Base-by-base conservation (phyloP, 2,888 invertebrate species). In the Andrena bicolor region DNA sequence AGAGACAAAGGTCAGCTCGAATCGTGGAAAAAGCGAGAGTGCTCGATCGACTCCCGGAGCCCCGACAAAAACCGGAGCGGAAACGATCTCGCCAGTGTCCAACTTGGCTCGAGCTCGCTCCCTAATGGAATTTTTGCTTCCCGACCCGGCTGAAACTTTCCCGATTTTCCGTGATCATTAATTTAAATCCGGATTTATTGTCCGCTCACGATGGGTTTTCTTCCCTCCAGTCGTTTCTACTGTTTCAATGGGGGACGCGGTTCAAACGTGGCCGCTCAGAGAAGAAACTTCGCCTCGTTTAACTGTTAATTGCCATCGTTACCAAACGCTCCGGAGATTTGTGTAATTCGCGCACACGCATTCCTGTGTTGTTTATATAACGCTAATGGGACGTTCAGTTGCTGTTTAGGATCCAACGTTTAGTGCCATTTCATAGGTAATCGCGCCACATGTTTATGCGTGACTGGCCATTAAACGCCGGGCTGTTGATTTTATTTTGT, bases 71-170 rank as follows among this genome's bases (percentile, higher is more conserved):
- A 75, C 56, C 41, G n/a, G 35, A 49, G 23, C 64, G 49, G 48
- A 71, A 58, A 68, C 49, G 80, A 56, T 80, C 66, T 56, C 32
- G 56, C 20, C 73, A 28, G 49, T 30, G 66, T 49, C 53, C 56
- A 63, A 74, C 28, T 73, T 80, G 73, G 68, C 73, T 66, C 13
- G n/a, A 56, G 41, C 53, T 80, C 61, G 61, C 7, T 1, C 13
- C 56, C 48, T 80, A 80, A 79, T 80, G 66, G 73, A 73, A 79
- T 79, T 73, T 79, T 32, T 51, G 63, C 16, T 7, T 41, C 23
- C 20, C 61, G 20, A 53, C 20, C 30, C 32, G 30, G 35, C n/a
- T 23, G 16, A 53, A 79, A 73, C 66, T 73, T 79, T 66, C 10
- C 6, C 80, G 72, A 61, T 72, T 41, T 56, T 78, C 48, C 23